Conservation (phyloP, 2,797 vertebrate genomes). For the Spizella passerina region DNA sequence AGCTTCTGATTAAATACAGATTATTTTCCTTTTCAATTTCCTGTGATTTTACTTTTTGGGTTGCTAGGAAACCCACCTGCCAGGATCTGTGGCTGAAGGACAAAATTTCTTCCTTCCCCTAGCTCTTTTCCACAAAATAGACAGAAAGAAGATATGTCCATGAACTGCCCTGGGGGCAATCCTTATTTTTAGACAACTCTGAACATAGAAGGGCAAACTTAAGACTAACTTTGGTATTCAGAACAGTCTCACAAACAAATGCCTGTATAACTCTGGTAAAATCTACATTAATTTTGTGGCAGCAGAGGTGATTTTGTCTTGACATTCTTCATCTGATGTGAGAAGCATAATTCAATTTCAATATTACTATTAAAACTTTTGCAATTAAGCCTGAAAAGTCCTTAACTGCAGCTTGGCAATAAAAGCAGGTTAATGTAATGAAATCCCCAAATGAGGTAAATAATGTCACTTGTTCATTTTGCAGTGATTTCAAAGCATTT, state of each 20-base stretch:
- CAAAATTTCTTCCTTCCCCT: not conserved
- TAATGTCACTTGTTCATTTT: conserved; percentile 67
- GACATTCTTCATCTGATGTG: not conserved
- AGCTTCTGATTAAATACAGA: not conserved
- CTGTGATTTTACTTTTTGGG: not conserved
- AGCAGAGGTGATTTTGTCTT: not conserved
- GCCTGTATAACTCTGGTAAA: not conserved
- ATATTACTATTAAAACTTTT: not conserved
- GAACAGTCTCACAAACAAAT: not conserved
- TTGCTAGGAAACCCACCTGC: conserved; percentile 30
- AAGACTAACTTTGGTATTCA: not conserved
- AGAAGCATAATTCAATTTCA: not conserved
- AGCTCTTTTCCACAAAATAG: not conserved
- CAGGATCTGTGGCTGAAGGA: not conserved
- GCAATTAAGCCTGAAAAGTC: not conserved
- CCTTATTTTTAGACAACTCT: not conserved
- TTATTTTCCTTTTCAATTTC: not conserved
- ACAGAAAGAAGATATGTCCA: not conserved
- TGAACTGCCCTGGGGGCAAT: not conserved
- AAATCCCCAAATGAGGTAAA: conserved; percentile 2
- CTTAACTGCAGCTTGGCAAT: not conserved
- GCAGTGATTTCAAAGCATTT: conserved; percentile 69
- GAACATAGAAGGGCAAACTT: not conserved
- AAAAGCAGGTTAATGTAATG: not conserved
- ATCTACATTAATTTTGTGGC: not conserved